A percentile compares a stretch with the other conserved stretches of the same genome.
phyloP scores from a whole-genome alignment of 2,113 vertebrate species.

The Puntigrus tetrazona region DNA sequence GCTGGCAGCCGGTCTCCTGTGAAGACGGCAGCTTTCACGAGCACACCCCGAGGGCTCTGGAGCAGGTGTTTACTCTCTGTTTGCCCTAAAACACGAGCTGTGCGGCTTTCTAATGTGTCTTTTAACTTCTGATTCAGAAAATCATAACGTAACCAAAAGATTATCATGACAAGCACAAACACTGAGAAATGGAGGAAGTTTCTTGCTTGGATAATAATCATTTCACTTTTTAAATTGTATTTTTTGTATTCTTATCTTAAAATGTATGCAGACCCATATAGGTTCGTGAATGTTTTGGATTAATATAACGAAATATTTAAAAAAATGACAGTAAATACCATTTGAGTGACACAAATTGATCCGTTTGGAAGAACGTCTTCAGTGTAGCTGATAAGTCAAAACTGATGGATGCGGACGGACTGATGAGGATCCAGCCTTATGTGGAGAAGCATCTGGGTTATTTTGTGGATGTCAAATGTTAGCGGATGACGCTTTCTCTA shows the following conservation, averaged over 20 bases:
- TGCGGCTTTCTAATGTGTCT: background rate
- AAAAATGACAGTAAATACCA: too few species aligned
- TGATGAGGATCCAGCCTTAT: too few species aligned
- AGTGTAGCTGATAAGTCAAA: too few species aligned
- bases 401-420: too few species aligned
- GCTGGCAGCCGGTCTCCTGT: background rate
- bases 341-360: too few species aligned
- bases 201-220: background rate
- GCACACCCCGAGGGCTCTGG: background rate
- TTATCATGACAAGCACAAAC: background rate
- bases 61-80: conserved; percentile 19
- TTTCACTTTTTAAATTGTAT: background rate
- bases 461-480: too few species aligned
- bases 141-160: background rate
- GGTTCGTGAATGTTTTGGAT: background rate
- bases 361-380: too few species aligned
- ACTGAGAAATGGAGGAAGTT: background rate
- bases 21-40: background rate
- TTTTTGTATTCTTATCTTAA: too few species aligned
- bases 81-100: background rate
- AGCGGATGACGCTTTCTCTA: too few species aligned
- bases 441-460: too few species aligned
- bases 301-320: background rate
- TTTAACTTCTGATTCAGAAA: background rate
- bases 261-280: background rate